Base-by-base conservation (phyloP, 2,113 vertebrate genomes). In the Pachypanchax playfairii region DNA sequence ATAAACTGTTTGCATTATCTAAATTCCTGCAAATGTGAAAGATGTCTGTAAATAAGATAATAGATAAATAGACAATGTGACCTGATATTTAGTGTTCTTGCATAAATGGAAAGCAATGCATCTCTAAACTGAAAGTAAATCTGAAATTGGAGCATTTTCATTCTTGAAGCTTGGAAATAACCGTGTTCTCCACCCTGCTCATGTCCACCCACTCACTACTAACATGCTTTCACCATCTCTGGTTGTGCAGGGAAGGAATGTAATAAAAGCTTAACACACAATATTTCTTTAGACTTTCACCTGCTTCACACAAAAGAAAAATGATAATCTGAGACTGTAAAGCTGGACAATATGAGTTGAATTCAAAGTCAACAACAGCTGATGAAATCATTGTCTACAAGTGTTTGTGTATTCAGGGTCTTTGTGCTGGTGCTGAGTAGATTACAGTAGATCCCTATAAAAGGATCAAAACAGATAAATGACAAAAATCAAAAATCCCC, bases 201-300 rank as follows among this genome's bases (percentile, higher is more conserved):
- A 52, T 51, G 31, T 58, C 81, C 75, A 66, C 84, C 77, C 77
- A 81, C 75, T 69, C 79, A 65, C 70, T 25, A 21, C 42, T 11
- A 43, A 43, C 38, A 54, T 52, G 53, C 44, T 65, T 60, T 65
- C 15, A 65, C 46, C 39, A 73, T 68, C 17, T 61, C 26, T 69
- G 35, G 12, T 51, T 51, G 26, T 53, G 39, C 39, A 41, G 22
- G 47, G 55, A n/a, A 44, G 24, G 28, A 18, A 25, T 6, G 22
- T 10, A 54, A 15, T 4, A 17, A 38, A 17, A 53, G 10, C 17
- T 20, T 33, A 9, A 13, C 13, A 33, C 10, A 33, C 22, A 18
- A 15, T 13, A 18, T 29, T 41, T 17, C 20, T 38, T 8, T 15
- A 53, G 12, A 49, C 8, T 28, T 17, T 26, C 0, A 12, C 13